These are phyloP conservation scores for Orbicella faveolata DNA, from an alignment of 64 coral and sea anemone species.

Conservation along the genomic window DNA sequence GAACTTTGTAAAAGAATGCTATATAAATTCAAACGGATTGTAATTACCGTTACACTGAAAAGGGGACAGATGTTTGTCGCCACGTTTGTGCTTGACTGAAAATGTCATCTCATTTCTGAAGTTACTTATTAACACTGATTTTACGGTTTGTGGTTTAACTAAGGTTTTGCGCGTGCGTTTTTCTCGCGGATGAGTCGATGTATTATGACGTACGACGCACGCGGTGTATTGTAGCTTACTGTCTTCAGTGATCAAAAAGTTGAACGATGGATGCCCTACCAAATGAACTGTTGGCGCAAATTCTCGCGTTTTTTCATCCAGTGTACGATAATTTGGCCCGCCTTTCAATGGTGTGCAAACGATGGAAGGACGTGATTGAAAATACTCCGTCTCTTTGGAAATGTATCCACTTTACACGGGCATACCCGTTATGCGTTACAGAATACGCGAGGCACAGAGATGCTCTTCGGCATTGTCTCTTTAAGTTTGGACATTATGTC, in stretches of 20 bases:
- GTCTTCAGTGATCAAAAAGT: neutral
- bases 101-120: no score
- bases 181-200: neutral
- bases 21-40: no score
- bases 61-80: no score
- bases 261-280: slow-evolving; percentile 8
- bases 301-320: slow-evolving; percentile 24
- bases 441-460: slow-evolving; percentile 2
- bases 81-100: no score
- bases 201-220: slow-evolving; percentile 16
- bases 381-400: slow-evolving; percentile 38
- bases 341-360: slow-evolving; percentile 15
- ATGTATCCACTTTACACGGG: slow-evolving; percentile 18
- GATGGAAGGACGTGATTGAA: slow-evolving; percentile 28
- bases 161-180: neutral
- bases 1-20: no score
- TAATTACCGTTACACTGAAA: no score
- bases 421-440: neutral
- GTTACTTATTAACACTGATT: no score
- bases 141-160: no score
- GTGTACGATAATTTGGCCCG: slow-evolving; percentile 7
- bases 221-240: neutral
- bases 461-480: slow-evolving; percentile 9
- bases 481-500: slow-evolving; percentile 16
- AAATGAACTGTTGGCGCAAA: slow-evolving; percentile 20